Evolutionary conservation across 2,797 vertebrate genomes (phyloP).

Genomic region (Meriones psammophilus): DNA sequence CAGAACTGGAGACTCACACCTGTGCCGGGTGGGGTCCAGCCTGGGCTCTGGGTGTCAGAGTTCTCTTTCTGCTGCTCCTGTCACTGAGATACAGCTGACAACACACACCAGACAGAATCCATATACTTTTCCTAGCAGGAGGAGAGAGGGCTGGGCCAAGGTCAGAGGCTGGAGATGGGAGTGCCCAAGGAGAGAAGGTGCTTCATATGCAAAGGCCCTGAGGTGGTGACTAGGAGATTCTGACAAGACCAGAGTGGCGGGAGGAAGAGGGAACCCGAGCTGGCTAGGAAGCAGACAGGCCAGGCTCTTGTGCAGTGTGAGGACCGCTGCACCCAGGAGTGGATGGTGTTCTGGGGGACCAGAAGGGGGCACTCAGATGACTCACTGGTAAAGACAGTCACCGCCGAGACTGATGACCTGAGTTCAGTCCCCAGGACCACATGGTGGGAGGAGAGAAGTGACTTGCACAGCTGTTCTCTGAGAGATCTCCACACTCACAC

Average conservation of each 20-base stretch:
- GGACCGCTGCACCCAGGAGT: neutral
- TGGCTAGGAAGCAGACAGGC: too few species aligned
- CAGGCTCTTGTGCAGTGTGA: accelerated
- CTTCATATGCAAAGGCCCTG: neutral
- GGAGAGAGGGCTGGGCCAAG: neutral
- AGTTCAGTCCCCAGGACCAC: neutral
- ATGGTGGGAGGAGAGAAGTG: neutral
- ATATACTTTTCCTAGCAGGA: neutral
- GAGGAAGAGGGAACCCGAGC: neutral
- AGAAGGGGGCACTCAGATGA: neutral
- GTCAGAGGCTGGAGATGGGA: accelerated
- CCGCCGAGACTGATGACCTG: neutral
- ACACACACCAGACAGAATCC: neutral
- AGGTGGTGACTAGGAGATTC: neutral
- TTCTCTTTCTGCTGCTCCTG: accelerated
- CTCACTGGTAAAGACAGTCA: neutral
- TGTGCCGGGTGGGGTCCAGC: neutral
- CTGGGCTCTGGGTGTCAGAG: accelerated
- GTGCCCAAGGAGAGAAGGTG: neutral
- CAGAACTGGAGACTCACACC: neutral
- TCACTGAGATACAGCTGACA: neutral
- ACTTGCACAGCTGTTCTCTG: neutral
- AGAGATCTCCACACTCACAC: too few species aligned
- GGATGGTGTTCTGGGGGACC: accelerated
- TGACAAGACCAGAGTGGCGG: neutral